Base-by-base conservation (phyloP, 2,888 invertebrate species). In the Priocnemis perturbator region DNA sequence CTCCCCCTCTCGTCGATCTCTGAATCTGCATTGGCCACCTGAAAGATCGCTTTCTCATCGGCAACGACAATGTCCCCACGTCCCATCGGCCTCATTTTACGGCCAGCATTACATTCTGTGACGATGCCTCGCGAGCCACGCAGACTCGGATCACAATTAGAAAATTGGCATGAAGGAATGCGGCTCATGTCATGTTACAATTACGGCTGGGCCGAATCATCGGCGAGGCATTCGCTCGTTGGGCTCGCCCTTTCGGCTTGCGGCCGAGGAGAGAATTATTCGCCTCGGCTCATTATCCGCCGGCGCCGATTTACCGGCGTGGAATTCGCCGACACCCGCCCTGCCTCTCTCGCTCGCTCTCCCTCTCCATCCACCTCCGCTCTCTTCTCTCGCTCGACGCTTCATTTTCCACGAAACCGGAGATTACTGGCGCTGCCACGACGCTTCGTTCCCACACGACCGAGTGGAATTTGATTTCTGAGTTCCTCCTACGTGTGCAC, bases 401-500 rank as follows among this genome's bases (percentile, higher is more conserved):
- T 76, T 69, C 73, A 69, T 73, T 80, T 81, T 76, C 75, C 80
- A 63, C 73, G 75, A 76, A 79, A 82, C 82, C 79, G 73, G 76
- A 81, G 76, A 77, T 79, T 79, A 79, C 76, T 65, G 63, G 73
- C 65, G 63, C 59, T 20, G 71, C 68, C 63, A 67, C 60, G 64
- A 64, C 69, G 60, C 67, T 48, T 72, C 64, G 73, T 81, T 79
- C 72, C 69, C 78, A 74, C 77, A 73, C 74, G 69, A 73, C 64
- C 67, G 60, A 62, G 45, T 60, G 73, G 74, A 77, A 82, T 83
- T 81, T 73, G 81, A 83, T 83, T 82, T 81, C 73, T 78, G 64
- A 67, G 62, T 73, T 69, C 59, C 66, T 70, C 59, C 76, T 65
- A 73, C 73, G 70, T 72, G 68, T 59, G 64, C 58, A 61, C 57